Base-by-base conservation (phyloP, 2,888 invertebrate species). In the Pseudanteris insignis region DNA sequence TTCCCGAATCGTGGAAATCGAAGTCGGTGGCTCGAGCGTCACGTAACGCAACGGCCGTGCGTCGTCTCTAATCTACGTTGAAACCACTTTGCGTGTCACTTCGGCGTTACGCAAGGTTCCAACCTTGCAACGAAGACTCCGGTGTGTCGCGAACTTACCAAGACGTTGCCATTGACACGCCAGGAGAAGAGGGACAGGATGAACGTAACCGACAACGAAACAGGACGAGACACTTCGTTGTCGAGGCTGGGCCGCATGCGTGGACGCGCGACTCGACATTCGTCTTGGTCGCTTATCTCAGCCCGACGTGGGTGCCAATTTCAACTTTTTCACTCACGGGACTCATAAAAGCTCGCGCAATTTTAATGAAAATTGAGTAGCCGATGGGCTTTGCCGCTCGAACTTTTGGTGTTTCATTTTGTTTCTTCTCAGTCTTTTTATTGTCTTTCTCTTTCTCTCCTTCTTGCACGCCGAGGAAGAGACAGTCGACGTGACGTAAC, bases 151-250 rank as follows among this genome's bases (percentile, higher is more conserved):
- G n/a, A n/a, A n/a, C n/a, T n/a, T n/a, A n/a, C n/a, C n/a, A n/a
- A n/a, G n/a, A n/a, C n/a, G n/a, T n/a, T n/a, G n/a, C n/a, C n/a
- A n/a, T n/a, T n/a, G n/a, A n/a, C n/a, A n/a, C n/a, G n/a, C n/a
- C n/a, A n/a, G n/a, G n/a, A n/a, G n/a, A n/a, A 30, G 29, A n/a
- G 13, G 8, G 10, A 18, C 38, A 32, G 50, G 63, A 33, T 30
- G 34, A 57, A 34, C 50, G 37, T 43, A 38, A 40, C 59, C 51
- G 46, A 62, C n/a, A 46, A 32, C 38, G 40, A 29, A 51, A 46
- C 44, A 33, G 38, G 32, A 44, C 37, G 41, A 57, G 64, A 63
- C 64, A 65, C 65, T 65, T 67, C n/a, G 62, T 66, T 53, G 60
- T 43, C 37, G 43, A 38, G 41, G 13, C 10, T 12, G 18, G 26